These are phyloP conservation scores for Ameiurus melas DNA, from an alignment of 2,113 vertebrate genomes.

Conservation along the genomic window DNA sequence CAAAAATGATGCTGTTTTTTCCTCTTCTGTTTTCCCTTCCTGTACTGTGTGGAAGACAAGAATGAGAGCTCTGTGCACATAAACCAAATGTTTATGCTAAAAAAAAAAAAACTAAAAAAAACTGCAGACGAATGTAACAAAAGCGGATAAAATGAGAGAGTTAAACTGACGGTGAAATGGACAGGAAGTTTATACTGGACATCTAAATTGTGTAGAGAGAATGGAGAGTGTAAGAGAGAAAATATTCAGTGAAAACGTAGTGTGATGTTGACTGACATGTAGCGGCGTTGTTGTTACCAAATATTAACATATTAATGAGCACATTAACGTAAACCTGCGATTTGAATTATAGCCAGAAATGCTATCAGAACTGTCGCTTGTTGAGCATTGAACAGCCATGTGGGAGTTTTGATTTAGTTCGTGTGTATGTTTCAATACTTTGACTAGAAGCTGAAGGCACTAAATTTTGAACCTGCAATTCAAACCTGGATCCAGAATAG, in stretches of 20 bases:
- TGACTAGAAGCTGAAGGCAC: constrained; percentile 5
- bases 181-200: neutral
- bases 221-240: neutral
- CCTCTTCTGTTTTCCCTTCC: constrained; percentile 35
- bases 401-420: neutral
- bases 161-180: neutral
- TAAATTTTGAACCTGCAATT: neutral
- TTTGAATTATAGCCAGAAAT: neutral
- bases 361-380: neutral
- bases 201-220: neutral
- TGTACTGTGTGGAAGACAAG: constrained; percentile 42
- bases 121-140: constrained; percentile 20
- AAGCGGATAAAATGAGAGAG: neutral
- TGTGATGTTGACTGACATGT: neutral
- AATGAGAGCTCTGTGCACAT: constrained; percentile 47
- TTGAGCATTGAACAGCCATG: neutral
- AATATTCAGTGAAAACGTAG: neutral
- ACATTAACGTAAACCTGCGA: neutral
- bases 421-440: neutral
- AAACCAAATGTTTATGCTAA: constrained; percentile 50
- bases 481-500: constrained; percentile 22
- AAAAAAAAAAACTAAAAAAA: neutral
- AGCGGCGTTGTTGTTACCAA: neutral
- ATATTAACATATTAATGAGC: neutral
- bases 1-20: constrained; percentile 56